Percentiles rank a stretch among this genome's conserved stretches.
These are phyloP conservation scores for Nasalis larvatus DNA, from an alignment of 2,113 vertebrate species.

Conservation along the genomic window DNA sequence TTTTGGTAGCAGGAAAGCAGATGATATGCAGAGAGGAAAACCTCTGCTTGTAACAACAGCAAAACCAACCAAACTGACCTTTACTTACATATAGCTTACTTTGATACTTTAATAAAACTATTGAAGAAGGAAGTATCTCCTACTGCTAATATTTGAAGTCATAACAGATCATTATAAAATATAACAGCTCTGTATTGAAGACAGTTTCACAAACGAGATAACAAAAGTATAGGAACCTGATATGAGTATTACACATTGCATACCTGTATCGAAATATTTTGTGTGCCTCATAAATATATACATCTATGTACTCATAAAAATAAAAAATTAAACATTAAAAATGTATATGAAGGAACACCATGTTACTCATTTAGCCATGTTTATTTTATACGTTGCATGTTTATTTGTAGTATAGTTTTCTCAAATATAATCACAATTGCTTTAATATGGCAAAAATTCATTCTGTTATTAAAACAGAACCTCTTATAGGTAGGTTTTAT, in stretches of 20 bases:
- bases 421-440: neutral
- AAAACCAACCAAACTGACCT: neutral
- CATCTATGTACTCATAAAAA: too few species aligned
- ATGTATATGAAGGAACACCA: neutral
- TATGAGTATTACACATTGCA: too few species aligned
- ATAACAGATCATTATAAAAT: neutral
- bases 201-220: neutral
- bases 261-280: too few species aligned
- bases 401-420: neutral
- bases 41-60: neutral
- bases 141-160: neutral
- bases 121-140: neutral
- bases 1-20: neutral
- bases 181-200: neutral
- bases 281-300: too few species aligned
- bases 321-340: neutral
- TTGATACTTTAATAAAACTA: neutral
- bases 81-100: neutral
- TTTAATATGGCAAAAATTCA: neutral
- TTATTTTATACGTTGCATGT: neutral
- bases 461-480: neutral
- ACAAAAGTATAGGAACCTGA: neutral
- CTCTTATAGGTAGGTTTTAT: neutral
- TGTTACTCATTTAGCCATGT: neutral
- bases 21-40: neutral